Evolutionary conservation across 2,888 invertebrate genomes (phyloP).

Genomic region (Cheilosia impressa): DNA sequence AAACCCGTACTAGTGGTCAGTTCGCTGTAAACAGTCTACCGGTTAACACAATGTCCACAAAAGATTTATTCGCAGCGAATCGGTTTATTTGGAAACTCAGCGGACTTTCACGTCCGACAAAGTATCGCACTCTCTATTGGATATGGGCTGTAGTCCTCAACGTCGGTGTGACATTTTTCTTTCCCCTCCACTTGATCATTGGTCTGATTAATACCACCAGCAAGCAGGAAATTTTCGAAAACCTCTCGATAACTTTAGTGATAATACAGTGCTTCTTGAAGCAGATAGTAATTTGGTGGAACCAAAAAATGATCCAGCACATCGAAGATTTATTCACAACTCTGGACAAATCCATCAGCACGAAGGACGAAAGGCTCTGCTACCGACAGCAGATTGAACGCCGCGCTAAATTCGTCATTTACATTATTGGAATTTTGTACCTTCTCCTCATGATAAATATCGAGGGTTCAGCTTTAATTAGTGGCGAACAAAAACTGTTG

Average conservation of each 20-base stretch:
- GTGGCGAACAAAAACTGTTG: conserved; percentile 75
- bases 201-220: conserved; percentile 50
- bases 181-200: conserved; percentile 79
- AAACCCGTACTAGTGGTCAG: too few species aligned
- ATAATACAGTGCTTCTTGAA: too few species aligned
- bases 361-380: conserved; percentile 14
- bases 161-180: conserved; percentile 75
- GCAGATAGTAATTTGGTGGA: too few species aligned
- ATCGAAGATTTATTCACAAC: too few species aligned
- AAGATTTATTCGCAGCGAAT: not conserved
- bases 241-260: too few species aligned
- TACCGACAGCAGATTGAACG: conserved; percentile 59
- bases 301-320: too few species aligned
- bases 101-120: not conserved
- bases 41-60: not conserved
- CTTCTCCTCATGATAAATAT: not conserved
- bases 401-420: not conserved
- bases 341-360: too few species aligned
- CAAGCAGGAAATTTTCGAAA: too few species aligned
- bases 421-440: not conserved
- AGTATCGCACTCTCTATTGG: not conserved
- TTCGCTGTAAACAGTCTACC: too few species aligned
- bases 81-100: not conserved
- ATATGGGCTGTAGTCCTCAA: not conserved
- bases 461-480: not conserved